Evolutionary conservation across 2,888 invertebrate genomes (phyloP), one percentile per base, ranked within the genome.

Genomic region (Lordiphosa fenestrarum): DNA sequence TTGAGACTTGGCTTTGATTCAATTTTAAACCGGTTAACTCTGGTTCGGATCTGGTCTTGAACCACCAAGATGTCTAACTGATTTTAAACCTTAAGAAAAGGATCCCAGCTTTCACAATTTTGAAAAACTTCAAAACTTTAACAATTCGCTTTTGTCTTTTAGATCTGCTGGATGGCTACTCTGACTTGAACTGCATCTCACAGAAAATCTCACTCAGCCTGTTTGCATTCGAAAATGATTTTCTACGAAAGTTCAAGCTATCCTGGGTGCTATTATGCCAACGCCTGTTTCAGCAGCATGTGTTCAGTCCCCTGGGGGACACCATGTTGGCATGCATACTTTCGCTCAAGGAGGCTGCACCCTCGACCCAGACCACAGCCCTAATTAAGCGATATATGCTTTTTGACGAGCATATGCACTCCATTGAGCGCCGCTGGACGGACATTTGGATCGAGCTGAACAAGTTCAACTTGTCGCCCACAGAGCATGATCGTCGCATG

Each of bases 191-290:
- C 78, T 88, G 90, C 53, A 92, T 93, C 53, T 92, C 93, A 36
- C 90, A 91, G 63, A 91, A 91, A 67, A 90, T 93, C 71, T 90
- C 92, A 19, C 91, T 92, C 44, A 90, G 93, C 72, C 89, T 94
- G 38, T 91, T 91, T 75, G 92, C 92, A 49, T 89, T 94, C 77
- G 93, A 93, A 87, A 90, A 90, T 48, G 91, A 91, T 71, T 92
- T 93, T 85, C 87, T 94, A 65, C 91, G 91, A 62, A 91, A 91
- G 75, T 93, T 93, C 76, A 91, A 92, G 70, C 90, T 94, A 40
- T 92, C 92, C 1, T 94, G 94, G 94, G 92, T 92, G 75, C 89
- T 92, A 73, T 90, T 94, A 65, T 93, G 93, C 87, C 93, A 93
- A 84, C 92, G 93, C 69, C 90, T 94, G 72, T 94, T 93, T 89